phyloP scores from a whole-genome alignment of 2,113 vertebrate species.

The Trichomycterus rosablanca region DNA sequence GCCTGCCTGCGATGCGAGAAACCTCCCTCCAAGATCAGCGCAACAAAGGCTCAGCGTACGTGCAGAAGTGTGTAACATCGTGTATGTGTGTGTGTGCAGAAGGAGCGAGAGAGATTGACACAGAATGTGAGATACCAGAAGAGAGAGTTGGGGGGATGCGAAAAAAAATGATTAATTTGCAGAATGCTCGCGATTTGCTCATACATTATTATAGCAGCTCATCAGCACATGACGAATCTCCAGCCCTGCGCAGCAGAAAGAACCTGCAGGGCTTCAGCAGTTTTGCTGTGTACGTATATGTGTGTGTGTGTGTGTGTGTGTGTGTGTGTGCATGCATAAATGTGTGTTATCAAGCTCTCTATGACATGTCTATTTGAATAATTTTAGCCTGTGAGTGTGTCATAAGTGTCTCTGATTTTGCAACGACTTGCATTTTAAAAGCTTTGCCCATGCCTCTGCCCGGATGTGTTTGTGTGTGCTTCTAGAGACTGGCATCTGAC shows the following conservation, averaged over 20 bases:
- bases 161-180: constrained; percentile 87
- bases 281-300: constrained; percentile 58
- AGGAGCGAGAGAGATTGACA: constrained; percentile 35
- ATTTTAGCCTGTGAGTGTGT: constrained; percentile 41
- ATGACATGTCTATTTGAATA: constrained; percentile 37
- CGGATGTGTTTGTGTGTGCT: constrained; percentile 16
- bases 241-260: constrained; percentile 71
- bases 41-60: constrained; percentile 64
- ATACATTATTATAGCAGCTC: constrained; percentile 92
- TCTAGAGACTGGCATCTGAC: constrained; percentile 78
- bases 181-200: constrained; percentile 90
- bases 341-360: constrained; percentile 25
- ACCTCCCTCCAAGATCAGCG: constrained; percentile 73
- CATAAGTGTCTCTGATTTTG: constrained; percentile 30
- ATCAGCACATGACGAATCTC: constrained; percentile 87
- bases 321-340: constrained; percentile 50
- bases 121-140: constrained; percentile 42
- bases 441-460: constrained; percentile 1
- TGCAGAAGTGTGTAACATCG: constrained; percentile 22
- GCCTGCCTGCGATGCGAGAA: constrained; percentile 59
- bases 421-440: constrained; percentile 26
- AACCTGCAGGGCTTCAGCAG: constrained; percentile 84
- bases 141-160: constrained; percentile 56
- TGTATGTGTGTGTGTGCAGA: background rate
- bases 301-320: constrained; percentile 40